Base-by-base conservation (phyloP, 2,113 vertebrate genomes). In the Edolisoma coerulescens region DNA sequence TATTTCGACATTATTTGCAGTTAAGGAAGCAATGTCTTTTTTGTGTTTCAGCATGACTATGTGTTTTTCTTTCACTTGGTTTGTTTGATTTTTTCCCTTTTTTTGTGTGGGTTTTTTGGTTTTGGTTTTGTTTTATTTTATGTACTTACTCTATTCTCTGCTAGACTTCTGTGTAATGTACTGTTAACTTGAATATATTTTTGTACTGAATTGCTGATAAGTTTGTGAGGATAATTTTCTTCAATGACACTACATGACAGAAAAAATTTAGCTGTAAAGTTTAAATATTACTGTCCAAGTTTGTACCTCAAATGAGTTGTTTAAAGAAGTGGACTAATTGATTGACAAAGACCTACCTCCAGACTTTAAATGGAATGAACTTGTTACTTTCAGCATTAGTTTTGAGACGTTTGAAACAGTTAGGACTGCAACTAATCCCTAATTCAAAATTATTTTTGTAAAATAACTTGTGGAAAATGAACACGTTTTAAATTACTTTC, bases 281-380 rank as follows among this genome's bases (percentile, higher is more conserved):
- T 98, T 97, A 98, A 98, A 98, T 98, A 97, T 98, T 98, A 98
- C 97, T 98, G 97, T 99, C 98, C 97, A 98, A 97, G 98, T 98
- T 97, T 98, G 98, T 99, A 99, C 99, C 99, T 99, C 99, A 98
- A 97, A 98, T 97, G 97, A 96, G 91, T 97, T 89, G 97, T 98
- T 98, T 97, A 97, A 98, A 96, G 97, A 98, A 98, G 98, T 97
- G 96, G 98, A 98, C 98, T 98, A 97, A 99, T 98, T 96, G 97
- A 97, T 98, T 98, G 98, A 98, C 98, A 98, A 98, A 98, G 96
- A 98, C 98, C 99, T 99, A 99, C 99, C 99, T 99, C 99, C 98
- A 98, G 98, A 99, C 97, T 98, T 98, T 96, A 98, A 98, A 98
- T 98, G 97, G 97, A 98, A 98, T 92, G 78, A 98, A 98, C 98